Base-by-base conservation (phyloP, 2,888 invertebrate species). In the Marasmarcha lunaedactyla region DNA sequence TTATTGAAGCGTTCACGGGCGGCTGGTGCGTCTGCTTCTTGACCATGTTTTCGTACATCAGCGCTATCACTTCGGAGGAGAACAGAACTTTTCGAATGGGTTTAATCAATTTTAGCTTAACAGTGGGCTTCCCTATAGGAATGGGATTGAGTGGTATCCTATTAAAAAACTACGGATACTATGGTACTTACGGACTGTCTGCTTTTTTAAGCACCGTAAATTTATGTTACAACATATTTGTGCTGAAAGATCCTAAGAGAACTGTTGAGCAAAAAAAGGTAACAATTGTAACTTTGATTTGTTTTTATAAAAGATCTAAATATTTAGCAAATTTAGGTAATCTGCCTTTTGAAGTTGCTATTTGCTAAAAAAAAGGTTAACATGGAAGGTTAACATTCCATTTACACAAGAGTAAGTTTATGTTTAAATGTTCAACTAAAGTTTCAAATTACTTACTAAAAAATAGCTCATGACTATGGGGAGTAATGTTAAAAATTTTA, bases 91-190 rank as follows among this genome's bases (percentile, higher is more conserved):
- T 92, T 35, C 81, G 95, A 39, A 90, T 96, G 56, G 94, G 94
- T 1, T 87, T 95, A 14, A 86, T 93, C 14, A 95, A 93, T 65
- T 89, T 95, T 9, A 91, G 93, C 70, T 85, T 93, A 45, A 94
- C 94, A 5, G 85, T 94, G 14, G 94, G 94, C 0, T 90, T 94
- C 38, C 94, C 95, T 0, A 85, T 95, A n/a, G 96, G 96, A 1
- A 90, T 93, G 77, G 91, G 92, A 0, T 62, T 91, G 1, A 93
- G 94, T 57, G 95, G 95, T 0, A 81, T 93, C 12, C 67, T 95
- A 33, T 56, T 88, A 41, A 87, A 83, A 61, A 83, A 87, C 54
- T 86, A 89, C 33, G 92, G 93, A 0, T 93, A 91, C 60, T 93
- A 92, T 56, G 93, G 93, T 1, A 88, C 91, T 9, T 93, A 91